Conservation (phyloP, 2,797 vertebrate genomes). For the Brachyrhaphis roseni region DNA sequence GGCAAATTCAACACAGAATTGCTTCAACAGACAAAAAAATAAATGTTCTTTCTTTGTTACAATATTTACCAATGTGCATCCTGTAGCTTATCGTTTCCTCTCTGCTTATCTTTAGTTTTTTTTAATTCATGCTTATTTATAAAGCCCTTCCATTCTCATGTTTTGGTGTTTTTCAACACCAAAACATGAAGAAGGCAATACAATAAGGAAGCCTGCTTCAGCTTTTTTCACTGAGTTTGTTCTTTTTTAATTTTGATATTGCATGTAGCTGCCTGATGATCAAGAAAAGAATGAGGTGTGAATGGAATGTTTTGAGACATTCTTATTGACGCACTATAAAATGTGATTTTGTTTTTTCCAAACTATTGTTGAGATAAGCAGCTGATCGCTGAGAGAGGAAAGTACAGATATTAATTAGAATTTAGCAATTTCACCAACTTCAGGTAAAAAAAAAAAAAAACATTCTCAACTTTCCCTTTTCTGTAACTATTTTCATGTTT, state of each 20-base stretch:
- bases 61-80: not conserved
- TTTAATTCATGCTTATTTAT: not conserved
- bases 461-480: not conserved
- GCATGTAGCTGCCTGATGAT: not conserved
- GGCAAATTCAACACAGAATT: not conserved
- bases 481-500: not conserved
- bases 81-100: not conserved
- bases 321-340: not conserved
- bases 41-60: not conserved
- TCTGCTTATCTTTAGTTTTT: not conserved
- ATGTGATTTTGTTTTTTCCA: not conserved
- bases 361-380: not conserved
- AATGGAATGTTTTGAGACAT: not conserved
- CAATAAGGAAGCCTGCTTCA: not conserved
- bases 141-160: not conserved
- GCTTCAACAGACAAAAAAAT: not conserved
- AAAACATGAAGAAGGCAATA: not conserved
- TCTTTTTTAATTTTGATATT: not conserved
- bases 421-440: not conserved
- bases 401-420: not conserved
- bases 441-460: not conserved
- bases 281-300: not conserved
- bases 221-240: not conserved
- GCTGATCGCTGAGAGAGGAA: not conserved
- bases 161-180: not conserved